Percentiles rank a stretch among this genome's conserved stretches.
These are phyloP conservation scores for Nasonia giraulti DNA, from an alignment of 1,140 invertebrate species.

Conservation along the genomic window DNA sequence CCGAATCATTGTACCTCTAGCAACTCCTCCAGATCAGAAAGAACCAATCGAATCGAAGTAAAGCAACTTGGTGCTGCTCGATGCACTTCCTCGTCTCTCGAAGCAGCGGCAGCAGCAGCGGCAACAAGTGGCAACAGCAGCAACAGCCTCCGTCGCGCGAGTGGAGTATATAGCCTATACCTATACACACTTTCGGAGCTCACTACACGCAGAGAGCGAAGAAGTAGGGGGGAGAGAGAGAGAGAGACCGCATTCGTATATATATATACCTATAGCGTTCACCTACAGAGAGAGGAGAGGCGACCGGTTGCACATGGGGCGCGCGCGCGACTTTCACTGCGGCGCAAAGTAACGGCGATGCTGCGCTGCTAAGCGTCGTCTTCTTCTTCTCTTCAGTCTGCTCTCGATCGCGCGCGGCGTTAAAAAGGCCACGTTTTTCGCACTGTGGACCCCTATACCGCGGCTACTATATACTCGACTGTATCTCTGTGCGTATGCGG, in stretches of 20 bases:
- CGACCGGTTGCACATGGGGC: constrained; percentile 49
- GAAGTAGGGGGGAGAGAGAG: too few relatives aligned
- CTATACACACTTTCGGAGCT: background rate
- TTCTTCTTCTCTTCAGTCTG: constrained; percentile 10
- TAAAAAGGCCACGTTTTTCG: constrained; percentile 38
- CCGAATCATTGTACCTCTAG: background rate
- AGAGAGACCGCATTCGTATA: background rate
- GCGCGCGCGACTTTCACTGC: constrained; percentile 34
- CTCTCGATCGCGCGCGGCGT: background rate
- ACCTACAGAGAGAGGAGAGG: background rate
- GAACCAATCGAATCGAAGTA: background rate
- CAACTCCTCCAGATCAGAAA: background rate
- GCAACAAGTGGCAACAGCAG: constrained; percentile 39
- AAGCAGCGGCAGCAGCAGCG: background rate
- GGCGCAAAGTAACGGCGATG: constrained; percentile 37
- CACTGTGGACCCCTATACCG: background rate
- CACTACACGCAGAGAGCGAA: background rate
- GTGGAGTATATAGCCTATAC: background rate
- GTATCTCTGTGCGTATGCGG: too few relatives aligned
- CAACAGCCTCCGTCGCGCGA: background rate
- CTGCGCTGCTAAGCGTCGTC: constrained; percentile 8
- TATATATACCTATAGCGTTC: constrained; percentile 2
- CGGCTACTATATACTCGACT: too few relatives aligned
- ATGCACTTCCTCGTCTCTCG: constrained; percentile 27
- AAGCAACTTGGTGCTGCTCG: background rate